Evolutionary conservation across 1,140 invertebrate genomes (phyloP).

Genomic region (Eumaeus atala): DNA sequence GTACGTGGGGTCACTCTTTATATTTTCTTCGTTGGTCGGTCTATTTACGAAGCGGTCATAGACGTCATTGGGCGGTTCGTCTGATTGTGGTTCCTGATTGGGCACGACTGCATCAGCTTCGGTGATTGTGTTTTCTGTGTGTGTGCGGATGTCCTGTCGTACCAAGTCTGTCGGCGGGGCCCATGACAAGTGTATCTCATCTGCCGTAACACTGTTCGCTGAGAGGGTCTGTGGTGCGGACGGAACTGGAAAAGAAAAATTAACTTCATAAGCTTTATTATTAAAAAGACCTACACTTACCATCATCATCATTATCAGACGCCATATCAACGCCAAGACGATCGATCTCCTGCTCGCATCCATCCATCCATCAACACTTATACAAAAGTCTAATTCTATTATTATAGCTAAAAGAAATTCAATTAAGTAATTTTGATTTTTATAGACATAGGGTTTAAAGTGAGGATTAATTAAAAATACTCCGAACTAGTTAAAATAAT

Average conservation of each 20-base stretch:
- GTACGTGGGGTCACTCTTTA: slow-evolving; percentile 32
- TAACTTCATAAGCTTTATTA: not conserved
- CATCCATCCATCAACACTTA: no score
- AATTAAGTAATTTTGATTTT: no score
- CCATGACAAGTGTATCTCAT: slow-evolving; percentile 87
- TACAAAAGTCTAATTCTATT: no score
- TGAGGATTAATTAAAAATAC: no score
- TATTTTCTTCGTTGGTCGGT: slow-evolving; percentile 25
- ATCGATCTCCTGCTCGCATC: no score
- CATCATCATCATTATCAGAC: no score
- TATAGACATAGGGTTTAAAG: no score
- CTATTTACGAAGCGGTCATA: slow-evolving; percentile 24
- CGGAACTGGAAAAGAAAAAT: slow-evolving; percentile 77
- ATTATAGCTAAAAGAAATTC: no score
- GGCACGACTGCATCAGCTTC: slow-evolving; percentile 27
- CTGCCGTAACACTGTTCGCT: slow-evolving; percentile 82
- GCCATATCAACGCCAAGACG: no score
- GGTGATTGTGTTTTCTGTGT: slow-evolving; percentile 36
- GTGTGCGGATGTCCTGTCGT: slow-evolving; percentile 78
- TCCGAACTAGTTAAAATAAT: no score
- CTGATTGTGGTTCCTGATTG: slow-evolving; percentile 40
- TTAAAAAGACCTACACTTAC: no score
- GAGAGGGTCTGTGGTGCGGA: slow-evolving; percentile 88
- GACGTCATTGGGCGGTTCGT: slow-evolving; percentile 38
- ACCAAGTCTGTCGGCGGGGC: slow-evolving; percentile 74